Evolutionary conservation across 2,888 invertebrate genomes (phyloP).

Genomic region (Rambutsinella grinnellia): DNA sequence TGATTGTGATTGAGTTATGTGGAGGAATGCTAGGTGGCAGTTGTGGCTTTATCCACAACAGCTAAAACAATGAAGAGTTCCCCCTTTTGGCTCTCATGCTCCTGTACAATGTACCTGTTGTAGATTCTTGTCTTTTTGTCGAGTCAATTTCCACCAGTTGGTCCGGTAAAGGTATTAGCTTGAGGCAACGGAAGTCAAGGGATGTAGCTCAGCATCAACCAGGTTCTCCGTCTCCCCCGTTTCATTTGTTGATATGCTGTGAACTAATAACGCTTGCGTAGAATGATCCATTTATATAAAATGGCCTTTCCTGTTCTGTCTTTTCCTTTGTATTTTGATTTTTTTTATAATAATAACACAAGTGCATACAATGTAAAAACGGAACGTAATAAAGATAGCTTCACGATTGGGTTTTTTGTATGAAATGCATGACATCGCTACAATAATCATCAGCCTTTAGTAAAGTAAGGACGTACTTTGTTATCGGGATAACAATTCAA

Average conservation of each 20-base stretch:
- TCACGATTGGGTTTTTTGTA: no score
- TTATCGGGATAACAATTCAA: no score
- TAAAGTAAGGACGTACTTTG: no score
- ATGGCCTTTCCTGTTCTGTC: background rate
- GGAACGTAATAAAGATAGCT: no score
- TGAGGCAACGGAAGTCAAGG: slow-evolving; percentile 65
- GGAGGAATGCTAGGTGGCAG: no score
- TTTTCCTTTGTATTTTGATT: background rate
- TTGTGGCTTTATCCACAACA: no score
- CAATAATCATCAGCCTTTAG: no score
- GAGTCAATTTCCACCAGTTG: slow-evolving; percentile 28
- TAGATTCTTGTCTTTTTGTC: slow-evolving; percentile 28
- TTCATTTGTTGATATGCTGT: background rate
- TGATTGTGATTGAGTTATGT: no score
- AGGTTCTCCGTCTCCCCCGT: background rate
- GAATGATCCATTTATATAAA: background rate
- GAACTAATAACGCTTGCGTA: background rate
- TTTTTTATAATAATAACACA: background rate
- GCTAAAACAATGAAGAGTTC: no score
- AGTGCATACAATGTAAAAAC: slow-evolving; percentile 3
- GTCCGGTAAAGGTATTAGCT: slow-evolving; percentile 41
- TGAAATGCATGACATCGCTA: no score
- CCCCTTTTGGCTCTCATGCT: no score
- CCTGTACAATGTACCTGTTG: no score
- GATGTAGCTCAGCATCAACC: slow-evolving; percentile 36